These are phyloP conservation scores for Rhingia campestris DNA, from an alignment of 2,888 invertebrate genomes.

Conservation along the genomic window DNA sequence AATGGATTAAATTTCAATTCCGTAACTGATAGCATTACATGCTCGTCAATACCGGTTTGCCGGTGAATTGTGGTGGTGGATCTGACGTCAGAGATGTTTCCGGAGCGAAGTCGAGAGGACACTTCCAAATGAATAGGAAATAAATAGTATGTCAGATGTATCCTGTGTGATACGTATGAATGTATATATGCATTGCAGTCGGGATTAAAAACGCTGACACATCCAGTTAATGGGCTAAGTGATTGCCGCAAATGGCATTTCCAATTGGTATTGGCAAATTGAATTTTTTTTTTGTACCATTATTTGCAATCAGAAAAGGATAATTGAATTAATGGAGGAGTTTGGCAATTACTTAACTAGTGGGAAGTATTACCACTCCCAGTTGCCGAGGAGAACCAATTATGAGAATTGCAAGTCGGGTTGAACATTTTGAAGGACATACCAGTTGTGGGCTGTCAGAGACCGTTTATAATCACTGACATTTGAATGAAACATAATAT, in stretches of 20 bases:
- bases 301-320: conserved; percentile 24
- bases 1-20: conserved; percentile 72
- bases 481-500: too few relatives aligned
- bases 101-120: conserved; percentile 10
- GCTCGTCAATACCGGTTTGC: conserved; percentile 39
- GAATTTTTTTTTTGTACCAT: conserved; percentile 37
- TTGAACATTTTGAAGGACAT: not conserved
- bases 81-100: not conserved
- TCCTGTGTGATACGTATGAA: not conserved
- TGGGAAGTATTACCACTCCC: not conserved
- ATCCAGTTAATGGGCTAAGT: conserved; percentile 64
- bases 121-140: conserved; percentile 49
- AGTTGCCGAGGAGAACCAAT: not conserved
- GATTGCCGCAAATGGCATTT: conserved; percentile 57
- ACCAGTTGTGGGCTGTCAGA: not conserved
- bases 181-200: conserved; percentile 33
- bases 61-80: not conserved
- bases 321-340: conserved; percentile 31
- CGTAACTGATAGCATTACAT: conserved; percentile 66
- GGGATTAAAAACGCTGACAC: conserved; percentile 62
- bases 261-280: conserved; percentile 58
- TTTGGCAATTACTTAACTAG: not conserved
- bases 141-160: conserved; percentile 58
- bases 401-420: not conserved
- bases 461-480: not conserved